Evolutionary conservation across 2,113 vertebrate genomes (phyloP), one percentile per base, ranked within the genome.

Genomic region (Oenanthe melanoleuca): DNA sequence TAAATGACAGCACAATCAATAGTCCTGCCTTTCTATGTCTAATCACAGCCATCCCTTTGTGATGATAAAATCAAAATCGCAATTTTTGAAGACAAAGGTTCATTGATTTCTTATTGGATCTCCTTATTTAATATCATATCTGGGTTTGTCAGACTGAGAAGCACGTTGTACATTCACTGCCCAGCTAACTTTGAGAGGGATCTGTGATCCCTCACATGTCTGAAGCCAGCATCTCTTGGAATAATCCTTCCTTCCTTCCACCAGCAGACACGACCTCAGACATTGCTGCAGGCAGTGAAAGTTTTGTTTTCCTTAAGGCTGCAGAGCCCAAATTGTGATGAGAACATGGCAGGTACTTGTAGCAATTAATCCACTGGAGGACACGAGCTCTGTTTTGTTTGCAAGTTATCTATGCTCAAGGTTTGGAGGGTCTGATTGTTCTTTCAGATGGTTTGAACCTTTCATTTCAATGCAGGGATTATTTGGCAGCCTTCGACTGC

Each of bases 321-420:
- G 15, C 50, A 60, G 52, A 95, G 78, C 71, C 79, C 77, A 95
- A 88, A 64, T 7, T 71, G 20, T 57, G 80, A 92, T 42, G 86
- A 79, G 89, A 88, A 88, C 79, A 71, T 37, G 55, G 59, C 74
- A 91, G 83, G 67, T 63, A 86, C 87, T 86, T 88, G 74, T 60
- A 83, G 34, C 52, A 86, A 91, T 89, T 89, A 92, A 92, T 92
- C 86, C 69, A 83, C 64, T 83, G 89, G 67, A 96, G 88, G 80
- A 95, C 75, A 79, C 17, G 26, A 70, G 45, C 24, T 61, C 45
- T 59, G 64, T 83, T 93, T 93, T 82, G 49, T 91, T 95, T 84
- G 86, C 60, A 91, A 93, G 57, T 75, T 91, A 66, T 82, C 71
- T 70, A n/a, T 52, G 47, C 14, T 2, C 63, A 42, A 80, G 60